These are phyloP conservation scores for Hermetia illucens DNA, from an alignment of 1,140 invertebrate species.

Conservation along the genomic window DNA sequence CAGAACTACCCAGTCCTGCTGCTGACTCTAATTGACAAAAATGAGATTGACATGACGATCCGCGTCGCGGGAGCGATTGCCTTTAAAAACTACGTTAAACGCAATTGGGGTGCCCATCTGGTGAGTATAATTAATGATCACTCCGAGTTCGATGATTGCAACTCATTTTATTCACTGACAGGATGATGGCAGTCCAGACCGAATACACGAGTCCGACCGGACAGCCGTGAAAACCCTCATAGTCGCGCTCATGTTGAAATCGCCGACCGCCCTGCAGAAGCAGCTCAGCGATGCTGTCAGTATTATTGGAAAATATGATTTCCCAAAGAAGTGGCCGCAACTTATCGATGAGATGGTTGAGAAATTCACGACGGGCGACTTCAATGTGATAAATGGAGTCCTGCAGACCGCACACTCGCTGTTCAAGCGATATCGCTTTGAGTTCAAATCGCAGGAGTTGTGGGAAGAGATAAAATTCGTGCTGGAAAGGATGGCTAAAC, in stretches of 20 bases:
- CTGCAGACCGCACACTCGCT: slow-evolving; percentile 89
- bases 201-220: slow-evolving; percentile 69
- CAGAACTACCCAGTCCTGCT: slow-evolving; percentile 82
- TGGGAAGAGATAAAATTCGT: slow-evolving; percentile 98
- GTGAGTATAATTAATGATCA: slow-evolving; percentile 5
- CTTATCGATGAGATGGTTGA: slow-evolving; percentile 83
- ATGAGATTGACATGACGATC: slow-evolving; percentile 62
- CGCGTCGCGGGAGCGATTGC: slow-evolving; percentile 78
- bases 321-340: slow-evolving; percentile 87
- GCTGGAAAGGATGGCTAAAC: slow-evolving; percentile 81
- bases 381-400: slow-evolving; percentile 89
- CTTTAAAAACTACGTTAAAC: slow-evolving; percentile 94
- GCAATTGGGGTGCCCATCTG: slow-evolving; percentile 61
- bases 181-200: slow-evolving; percentile 66
- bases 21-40: slow-evolving; percentile 69
- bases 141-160: neutral
- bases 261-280: slow-evolving; percentile 78
- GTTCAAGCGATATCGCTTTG: slow-evolving; percentile 89
- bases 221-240: slow-evolving; percentile 71
- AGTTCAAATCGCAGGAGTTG: slow-evolving; percentile 86
- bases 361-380: slow-evolving; percentile 81
- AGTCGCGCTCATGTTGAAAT: slow-evolving; percentile 83
- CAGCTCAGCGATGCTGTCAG: slow-evolving; percentile 93
- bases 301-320: slow-evolving; percentile 88
- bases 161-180: slow-evolving; percentile 30